Conservation (phyloP, 2,797 vertebrate genomes). For the Ispidina lecontei region DNA sequence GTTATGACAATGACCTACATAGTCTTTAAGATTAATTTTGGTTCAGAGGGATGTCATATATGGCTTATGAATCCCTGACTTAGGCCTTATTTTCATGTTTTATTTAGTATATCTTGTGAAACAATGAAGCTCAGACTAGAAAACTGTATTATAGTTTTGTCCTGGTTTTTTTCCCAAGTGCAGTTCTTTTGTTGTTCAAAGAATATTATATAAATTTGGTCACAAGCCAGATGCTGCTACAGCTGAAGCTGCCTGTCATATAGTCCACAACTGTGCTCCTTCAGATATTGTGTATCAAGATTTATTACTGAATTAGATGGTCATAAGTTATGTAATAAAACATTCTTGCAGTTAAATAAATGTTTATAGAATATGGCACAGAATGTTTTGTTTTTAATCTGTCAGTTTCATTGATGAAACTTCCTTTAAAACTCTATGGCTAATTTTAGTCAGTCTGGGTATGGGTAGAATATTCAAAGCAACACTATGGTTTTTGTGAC, state of each 20-base stretch:
- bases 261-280: not conserved
- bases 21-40: constrained; percentile 16
- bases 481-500: not conserved
- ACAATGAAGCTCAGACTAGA: not conserved
- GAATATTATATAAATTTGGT: not conserved
- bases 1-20: not conserved
- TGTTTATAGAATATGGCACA: not conserved
- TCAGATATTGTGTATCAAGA: not conserved
- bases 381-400: not conserved
- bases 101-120: not conserved
- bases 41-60: not conserved
- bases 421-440: not conserved
- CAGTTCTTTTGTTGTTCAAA: not conserved
- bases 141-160: not conserved
- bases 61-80: not conserved
- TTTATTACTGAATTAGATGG: not conserved
- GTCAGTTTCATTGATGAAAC: not conserved
- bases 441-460: not conserved
- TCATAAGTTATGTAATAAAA: not conserved
- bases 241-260: not conserved
- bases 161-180: not conserved
- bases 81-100: not conserved
- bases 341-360: not conserved
- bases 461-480: not conserved
- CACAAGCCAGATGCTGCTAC: not conserved